phyloP scores from a whole-genome alignment of 1,140 invertebrate species.

The Dreissena polymorpha region DNA sequence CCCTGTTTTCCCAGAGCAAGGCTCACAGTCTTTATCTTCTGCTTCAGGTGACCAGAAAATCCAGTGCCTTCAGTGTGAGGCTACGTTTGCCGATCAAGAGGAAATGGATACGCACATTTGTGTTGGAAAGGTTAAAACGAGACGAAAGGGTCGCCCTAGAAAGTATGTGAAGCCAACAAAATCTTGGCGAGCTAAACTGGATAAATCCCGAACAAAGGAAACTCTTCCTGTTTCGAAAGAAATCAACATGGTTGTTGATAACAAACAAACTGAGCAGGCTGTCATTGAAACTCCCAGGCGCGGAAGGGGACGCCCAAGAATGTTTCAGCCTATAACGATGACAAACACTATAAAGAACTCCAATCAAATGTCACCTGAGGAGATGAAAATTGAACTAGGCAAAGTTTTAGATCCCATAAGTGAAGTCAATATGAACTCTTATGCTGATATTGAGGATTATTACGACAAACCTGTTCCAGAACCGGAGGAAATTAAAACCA shows the following conservation, averaged over 20 bases:
- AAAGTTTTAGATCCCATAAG: conserved; percentile 12
- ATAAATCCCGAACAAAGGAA: conserved; percentile 61
- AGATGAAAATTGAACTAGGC: conserved; percentile 5
- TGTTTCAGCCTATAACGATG: conserved; percentile 6
- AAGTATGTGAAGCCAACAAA: conserved; percentile 68
- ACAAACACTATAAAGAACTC: no score
- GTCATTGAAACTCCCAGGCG: conserved; percentile 30
- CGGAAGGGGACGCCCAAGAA: conserved; percentile 59
- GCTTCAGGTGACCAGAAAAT: not conserved
- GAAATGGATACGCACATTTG: conserved; percentile 64
- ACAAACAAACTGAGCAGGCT: not conserved
- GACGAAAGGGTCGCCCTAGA: conserved; percentile 63
- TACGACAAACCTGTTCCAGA: conserved; percentile 42
- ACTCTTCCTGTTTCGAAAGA: conserved; percentile 2
- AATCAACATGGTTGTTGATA: conserved; percentile 28
- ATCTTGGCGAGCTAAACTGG: conserved; percentile 64
- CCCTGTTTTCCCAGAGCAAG: no score
- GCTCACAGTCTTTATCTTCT: no score
- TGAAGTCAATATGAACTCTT: conserved; percentile 46
- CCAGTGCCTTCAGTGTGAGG: conserved; percentile 54
- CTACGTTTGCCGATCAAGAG: conserved; percentile 53
- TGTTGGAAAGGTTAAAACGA: conserved; percentile 54
- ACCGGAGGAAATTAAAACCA: conserved; percentile 30
- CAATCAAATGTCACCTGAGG: not conserved
- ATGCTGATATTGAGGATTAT: conserved; percentile 58